Evolutionary conservation across 1,140 invertebrate species (phyloP).

Genomic region (Drosophila tristis): DNA sequence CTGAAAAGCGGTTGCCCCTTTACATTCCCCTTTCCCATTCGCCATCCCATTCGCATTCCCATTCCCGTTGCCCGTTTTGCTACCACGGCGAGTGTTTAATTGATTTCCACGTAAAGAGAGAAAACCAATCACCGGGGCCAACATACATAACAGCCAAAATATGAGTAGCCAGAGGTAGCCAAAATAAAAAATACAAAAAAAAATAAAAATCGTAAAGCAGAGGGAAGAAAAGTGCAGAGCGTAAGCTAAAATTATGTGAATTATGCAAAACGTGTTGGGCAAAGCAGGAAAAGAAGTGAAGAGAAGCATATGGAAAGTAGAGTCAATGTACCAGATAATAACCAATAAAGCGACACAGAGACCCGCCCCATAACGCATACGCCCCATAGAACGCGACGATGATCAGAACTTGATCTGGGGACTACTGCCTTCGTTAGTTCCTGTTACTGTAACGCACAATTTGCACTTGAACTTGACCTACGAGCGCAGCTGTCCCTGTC

Average conservation of each 20-base stretch:
- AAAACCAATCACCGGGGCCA: constrained; percentile 50
- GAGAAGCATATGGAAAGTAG: background rate
- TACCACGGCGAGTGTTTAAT: constrained; percentile 50
- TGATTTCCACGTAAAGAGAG: constrained; percentile 71
- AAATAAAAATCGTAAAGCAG: constrained; percentile 6
- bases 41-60: background rate
- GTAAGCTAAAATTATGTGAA: constrained; percentile 74
- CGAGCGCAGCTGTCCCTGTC: constrained; percentile 25
- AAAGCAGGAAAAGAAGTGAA: background rate
- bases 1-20: constrained; percentile 37
- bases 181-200: constrained; percentile 6
- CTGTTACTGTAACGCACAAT: constrained; percentile 25
- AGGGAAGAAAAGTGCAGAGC: constrained; percentile 49
- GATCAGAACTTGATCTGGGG: background rate
- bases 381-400: constrained; percentile 1
- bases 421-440: constrained; percentile 2
- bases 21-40: background rate
- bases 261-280: constrained; percentile 74
- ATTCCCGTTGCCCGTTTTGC: constrained; percentile 14
- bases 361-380: constrained; percentile 19
- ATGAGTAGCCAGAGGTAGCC: constrained; percentile 29
- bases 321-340: constrained; percentile 42
- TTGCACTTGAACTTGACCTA: constrained; percentile 56
- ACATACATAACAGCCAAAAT: constrained; percentile 64
- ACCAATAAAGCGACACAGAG: background rate